Percentiles rank a stretch among this genome's conserved stretches.
Evolutionary conservation across 2,113 vertebrate species (phyloP).

Genomic region (Suricata suricatta): DNA sequence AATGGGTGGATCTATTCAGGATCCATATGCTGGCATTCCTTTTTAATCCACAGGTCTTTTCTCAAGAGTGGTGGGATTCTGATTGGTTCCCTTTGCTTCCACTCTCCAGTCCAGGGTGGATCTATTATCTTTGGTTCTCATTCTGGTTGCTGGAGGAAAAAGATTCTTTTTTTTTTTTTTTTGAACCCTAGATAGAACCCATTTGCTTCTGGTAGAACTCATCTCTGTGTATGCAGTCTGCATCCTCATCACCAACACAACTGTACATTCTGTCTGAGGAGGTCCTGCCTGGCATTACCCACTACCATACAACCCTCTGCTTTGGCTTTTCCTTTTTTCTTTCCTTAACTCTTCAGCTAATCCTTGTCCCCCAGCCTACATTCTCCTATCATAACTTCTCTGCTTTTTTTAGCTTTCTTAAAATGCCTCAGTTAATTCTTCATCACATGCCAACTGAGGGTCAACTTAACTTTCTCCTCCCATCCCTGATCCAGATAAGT

Average conservation of each 20-base stretch:
- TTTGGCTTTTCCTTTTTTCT: neutral
- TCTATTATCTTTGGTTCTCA: slow-evolving; percentile 1
- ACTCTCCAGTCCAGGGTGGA: neutral
- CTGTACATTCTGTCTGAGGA: neutral
- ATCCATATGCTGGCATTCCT: neutral
- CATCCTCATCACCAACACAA: neutral
- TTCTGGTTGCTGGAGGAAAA: neutral
- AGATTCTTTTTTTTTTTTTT: neutral
- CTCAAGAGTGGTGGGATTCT: neutral
- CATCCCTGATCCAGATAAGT: neutral
- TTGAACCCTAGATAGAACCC: neutral
- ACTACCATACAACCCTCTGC: neutral
- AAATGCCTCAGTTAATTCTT: neutral
- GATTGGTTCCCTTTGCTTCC: slow-evolving; percentile 18
- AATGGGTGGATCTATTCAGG: neutral
- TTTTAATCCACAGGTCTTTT: neutral
- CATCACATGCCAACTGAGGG: neutral
- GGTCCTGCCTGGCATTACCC: neutral
- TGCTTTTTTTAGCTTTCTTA: slow-evolving; percentile 31
- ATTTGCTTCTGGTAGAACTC: slow-evolving; percentile 28
- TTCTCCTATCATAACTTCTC: neutral
- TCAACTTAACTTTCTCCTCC: neutral
- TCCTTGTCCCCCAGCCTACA: neutral
- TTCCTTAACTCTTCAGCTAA: slow-evolving; percentile 30
- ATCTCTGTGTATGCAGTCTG: neutral